These are phyloP conservation scores for Leucophenga varia DNA, from an alignment of 1,140 invertebrate species.

Conservation along the genomic window DNA sequence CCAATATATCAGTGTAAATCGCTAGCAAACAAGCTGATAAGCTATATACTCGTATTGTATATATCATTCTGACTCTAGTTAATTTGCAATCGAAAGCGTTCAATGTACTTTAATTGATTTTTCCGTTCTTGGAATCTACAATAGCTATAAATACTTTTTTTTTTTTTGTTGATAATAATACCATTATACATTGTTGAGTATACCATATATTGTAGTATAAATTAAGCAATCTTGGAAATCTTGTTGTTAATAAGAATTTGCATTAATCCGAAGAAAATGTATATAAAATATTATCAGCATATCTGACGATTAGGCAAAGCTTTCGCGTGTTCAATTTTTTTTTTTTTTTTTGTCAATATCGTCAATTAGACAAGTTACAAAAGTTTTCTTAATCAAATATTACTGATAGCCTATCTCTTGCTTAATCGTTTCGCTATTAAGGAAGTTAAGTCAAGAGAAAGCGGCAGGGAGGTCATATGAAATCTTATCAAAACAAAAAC, in stretches of 20 bases:
- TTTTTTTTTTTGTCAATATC: too few relatives aligned
- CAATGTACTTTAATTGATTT: constrained; percentile 26
- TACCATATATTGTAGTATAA: constrained; percentile 1
- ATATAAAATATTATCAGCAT: neutral
- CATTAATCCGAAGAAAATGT: neutral
- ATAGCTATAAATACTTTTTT: neutral
- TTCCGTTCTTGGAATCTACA: neutral
- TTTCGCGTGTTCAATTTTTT: too few relatives aligned
- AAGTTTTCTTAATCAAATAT: too few relatives aligned
- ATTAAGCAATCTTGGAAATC: too few relatives aligned
- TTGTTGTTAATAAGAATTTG: neutral
- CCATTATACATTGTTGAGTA: neutral
- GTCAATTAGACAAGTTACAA: too few relatives aligned
- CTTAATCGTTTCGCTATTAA: too few relatives aligned
- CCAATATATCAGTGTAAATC: constrained; percentile 1
- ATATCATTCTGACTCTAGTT: neutral
- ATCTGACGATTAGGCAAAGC: too few relatives aligned
- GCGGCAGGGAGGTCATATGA: too few relatives aligned
- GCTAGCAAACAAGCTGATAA: constrained; percentile 1
- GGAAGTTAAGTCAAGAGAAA: too few relatives aligned
- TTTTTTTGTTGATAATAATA: neutral
- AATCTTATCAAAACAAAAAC: too few relatives aligned
- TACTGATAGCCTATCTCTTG: too few relatives aligned
- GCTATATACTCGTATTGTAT: neutral
- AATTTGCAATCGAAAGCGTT: too few relatives aligned